Evolutionary conservation across 2,888 invertebrate genomes (phyloP), one percentile per base, ranked within the genome.

Genomic region (Neelides folsomi): DNA sequence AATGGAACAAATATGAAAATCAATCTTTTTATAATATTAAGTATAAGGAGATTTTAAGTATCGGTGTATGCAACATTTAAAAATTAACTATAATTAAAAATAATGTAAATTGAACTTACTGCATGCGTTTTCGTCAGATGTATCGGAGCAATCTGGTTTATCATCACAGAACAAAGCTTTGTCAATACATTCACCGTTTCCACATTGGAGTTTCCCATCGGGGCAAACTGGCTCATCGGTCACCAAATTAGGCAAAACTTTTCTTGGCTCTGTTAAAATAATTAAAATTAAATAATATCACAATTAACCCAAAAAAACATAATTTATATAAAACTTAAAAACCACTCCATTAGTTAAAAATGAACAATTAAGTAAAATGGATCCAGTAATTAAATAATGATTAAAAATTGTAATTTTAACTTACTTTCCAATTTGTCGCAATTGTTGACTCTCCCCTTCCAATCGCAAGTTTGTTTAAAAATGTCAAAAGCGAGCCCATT

Each of bases 391-490:
- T 8, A 16, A 41, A 48, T 42, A 5, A 12, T 20, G 8, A n/a
- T n/a, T n/a, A n/a, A n/a, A n/a, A n/a, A n/a, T n/a, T n/a, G n/a
- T n/a, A n/a, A n/a, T n/a, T 40, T 27, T 16, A 47, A 67, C 89
- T 90, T 86, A 92, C 92, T 90, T 80, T 89, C 88, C 76, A 83
- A 68, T 74, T 81, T 77, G 77, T 89, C 83, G 79, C 92, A 92
- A 81, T 89, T 90, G 80, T 87, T 87, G 76, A 92, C 92, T 79
- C 89, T 80, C 71, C 87, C 81, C 80, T 85, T 90, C 92, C 92
- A 92, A 77, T 90, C 89, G 78, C 92, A 92, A 68, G 89, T 90
- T 76, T 92, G 90, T 69, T 87, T 81, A 73, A 84, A 82, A 73
- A 92, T 84, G 80, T 92, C 90, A 77, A 92, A 92, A 70, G 86